Percentiles rank a stretch among this genome's conserved stretches.
Conservation (phyloP, 2,797 vertebrate genomes). For the Silurus aristotelis region DNA sequence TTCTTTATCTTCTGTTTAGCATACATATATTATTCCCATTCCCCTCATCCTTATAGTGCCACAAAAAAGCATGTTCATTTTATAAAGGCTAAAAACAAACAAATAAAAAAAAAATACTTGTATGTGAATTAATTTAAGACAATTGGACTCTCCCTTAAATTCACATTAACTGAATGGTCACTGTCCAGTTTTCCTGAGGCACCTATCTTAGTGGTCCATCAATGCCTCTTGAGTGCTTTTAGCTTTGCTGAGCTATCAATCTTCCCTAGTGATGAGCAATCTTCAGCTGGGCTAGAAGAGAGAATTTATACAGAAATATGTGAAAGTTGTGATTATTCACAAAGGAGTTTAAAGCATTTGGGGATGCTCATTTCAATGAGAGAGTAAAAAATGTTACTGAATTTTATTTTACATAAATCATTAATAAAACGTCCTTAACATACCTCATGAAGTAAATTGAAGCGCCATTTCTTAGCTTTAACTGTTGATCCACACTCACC, state of each 20-base stretch:
- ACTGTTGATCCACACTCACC: not conserved
- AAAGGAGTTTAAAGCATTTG: not conserved
- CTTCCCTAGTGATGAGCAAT: not conserved
- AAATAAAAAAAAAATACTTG: conserved; percentile 58
- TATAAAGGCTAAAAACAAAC: conserved; percentile 53
- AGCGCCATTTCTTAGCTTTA: conserved; percentile 3
- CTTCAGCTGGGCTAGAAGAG: not conserved
- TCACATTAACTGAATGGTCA: conserved; percentile 35
- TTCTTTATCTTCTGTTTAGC: conserved; percentile 67
- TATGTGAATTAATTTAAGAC: conserved; percentile 50
- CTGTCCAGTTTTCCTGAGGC: conserved; percentile 67
- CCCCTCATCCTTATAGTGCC: conserved; percentile 75
- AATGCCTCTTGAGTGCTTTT: conserved; percentile 79
- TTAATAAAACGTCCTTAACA: not conserved
- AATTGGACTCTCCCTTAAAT: conserved; percentile 23
- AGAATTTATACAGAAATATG: not conserved
- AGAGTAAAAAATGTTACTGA: too few relatives aligned
- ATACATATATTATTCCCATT: conserved; percentile 62
- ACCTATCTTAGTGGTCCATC: conserved; percentile 72
- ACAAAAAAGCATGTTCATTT: conserved; percentile 63
- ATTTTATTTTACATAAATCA: not conserved
- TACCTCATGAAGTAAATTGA: too few relatives aligned
- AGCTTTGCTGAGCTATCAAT: conserved; percentile 74
- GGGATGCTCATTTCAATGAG: too few relatives aligned
- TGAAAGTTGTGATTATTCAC: not conserved